Conservation (phyloP, 2,888 invertebrate genomes). For the Sarcophaga caerulescens region DNA sequence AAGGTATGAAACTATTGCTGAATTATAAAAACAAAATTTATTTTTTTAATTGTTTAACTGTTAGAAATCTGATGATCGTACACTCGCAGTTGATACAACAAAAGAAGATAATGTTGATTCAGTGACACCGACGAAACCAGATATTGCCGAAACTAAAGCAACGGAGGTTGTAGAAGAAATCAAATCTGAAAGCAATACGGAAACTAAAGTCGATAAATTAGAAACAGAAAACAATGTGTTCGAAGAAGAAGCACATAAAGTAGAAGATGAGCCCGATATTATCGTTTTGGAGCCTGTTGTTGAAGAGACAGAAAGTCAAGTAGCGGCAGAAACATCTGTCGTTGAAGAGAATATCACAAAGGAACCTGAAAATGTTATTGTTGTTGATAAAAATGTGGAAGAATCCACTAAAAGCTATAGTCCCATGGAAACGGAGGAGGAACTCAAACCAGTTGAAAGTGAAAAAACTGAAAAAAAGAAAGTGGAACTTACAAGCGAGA, state of each 20-base stretch:
- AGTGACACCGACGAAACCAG: not conserved
- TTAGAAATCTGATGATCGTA: slow-evolving; percentile 29
- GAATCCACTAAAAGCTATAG: slow-evolving; percentile 61
- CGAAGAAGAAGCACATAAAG: slow-evolving; percentile 32
- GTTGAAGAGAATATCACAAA: slow-evolving; percentile 32
- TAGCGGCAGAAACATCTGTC: slow-evolving; percentile 8
- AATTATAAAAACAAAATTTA: not conserved
- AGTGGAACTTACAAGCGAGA: not conserved
- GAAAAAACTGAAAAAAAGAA: slow-evolving; percentile 27
- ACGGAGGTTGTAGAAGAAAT: not conserved
- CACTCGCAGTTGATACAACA: not conserved
- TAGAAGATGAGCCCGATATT: slow-evolving; percentile 52
- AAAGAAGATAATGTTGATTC: slow-evolving; percentile 28
- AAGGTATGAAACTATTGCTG: slow-evolving; percentile 16
- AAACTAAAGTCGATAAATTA: not conserved
- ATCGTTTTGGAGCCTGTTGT: slow-evolving; percentile 60
- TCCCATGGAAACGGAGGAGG: slow-evolving; percentile 46
- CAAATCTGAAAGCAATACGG: not conserved
- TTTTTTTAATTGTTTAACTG: not conserved
- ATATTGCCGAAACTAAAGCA: slow-evolving; percentile 4
- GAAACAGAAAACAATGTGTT: not conserved
- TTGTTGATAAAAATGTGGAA: slow-evolving; percentile 43
- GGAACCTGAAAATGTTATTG: slow-evolving; percentile 40
- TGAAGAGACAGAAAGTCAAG: slow-evolving; percentile 67
- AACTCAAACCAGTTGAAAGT: slow-evolving; percentile 57